phyloP scores from a whole-genome alignment of 1,140 invertebrate species.

The Colletes latitarsis region DNA sequence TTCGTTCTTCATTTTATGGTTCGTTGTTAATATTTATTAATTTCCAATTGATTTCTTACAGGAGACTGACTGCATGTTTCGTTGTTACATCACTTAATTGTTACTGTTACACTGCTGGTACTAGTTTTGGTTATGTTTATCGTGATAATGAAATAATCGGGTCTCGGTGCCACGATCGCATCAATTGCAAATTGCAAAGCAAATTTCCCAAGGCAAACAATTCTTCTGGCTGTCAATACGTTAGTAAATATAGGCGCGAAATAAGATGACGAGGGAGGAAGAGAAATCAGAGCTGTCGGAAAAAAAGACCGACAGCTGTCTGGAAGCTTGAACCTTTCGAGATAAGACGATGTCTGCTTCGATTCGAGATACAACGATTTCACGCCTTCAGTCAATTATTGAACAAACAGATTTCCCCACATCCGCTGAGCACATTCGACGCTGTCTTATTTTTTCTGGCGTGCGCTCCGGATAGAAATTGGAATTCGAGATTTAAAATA shows the following conservation, averaged over 20 bases:
- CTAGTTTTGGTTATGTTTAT: no score
- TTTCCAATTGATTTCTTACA: not conserved
- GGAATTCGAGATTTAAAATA: not conserved
- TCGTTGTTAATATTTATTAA: not conserved
- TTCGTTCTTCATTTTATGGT: not conserved
- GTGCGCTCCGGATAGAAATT: not conserved
- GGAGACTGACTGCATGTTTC: not conserved
- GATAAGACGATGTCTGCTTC: conserved; percentile 44
- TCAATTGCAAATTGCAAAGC: not conserved
- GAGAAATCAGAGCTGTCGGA: conserved; percentile 15
- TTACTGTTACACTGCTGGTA: not conserved
- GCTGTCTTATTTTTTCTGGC: not conserved
- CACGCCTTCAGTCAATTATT: conserved; percentile 35
- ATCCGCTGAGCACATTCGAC: not conserved
- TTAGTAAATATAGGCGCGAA: conserved; percentile 1
- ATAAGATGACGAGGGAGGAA: conserved; percentile 4
- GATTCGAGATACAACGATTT: conserved; percentile 47
- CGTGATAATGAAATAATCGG: not conserved
- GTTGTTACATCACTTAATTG: no score
- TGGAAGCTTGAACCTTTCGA: conserved; percentile 38
- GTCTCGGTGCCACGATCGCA: no score
- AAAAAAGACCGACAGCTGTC: conserved; percentile 47
- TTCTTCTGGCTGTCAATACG: not conserved
- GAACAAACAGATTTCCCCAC: conserved; percentile 37
- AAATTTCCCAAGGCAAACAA: not conserved